Evolutionary conservation across 2,888 invertebrate species (phyloP).

Genomic region (Pimpla rufipes): DNA sequence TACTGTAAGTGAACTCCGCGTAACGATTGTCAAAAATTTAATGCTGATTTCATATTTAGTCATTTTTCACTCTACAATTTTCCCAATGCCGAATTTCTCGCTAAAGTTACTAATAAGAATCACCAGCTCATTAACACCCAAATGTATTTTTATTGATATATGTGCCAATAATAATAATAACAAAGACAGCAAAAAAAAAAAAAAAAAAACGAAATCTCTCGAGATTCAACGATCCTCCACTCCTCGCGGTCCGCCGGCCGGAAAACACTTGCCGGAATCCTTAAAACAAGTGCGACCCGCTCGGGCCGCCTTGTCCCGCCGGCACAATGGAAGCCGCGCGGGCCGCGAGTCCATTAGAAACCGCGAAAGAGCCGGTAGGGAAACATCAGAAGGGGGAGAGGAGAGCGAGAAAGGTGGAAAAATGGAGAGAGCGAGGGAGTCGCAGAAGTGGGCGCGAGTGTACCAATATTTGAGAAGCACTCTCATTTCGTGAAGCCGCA

Average conservation of each 20-base stretch:
- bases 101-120: too few relatives aligned
- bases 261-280: neutral
- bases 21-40: too few relatives aligned
- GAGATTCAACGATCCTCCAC: neutral
- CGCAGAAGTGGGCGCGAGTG: conserved; percentile 40
- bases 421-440: conserved; percentile 27
- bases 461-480: conserved; percentile 79
- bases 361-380: conserved; percentile 18
- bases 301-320: too few relatives aligned
- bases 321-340: neutral
- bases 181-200: neutral
- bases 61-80: too few relatives aligned
- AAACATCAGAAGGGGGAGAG: conserved; percentile 58
- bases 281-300: conserved; percentile 8
- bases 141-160: neutral
- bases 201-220: neutral
- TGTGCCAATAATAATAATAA: neutral
- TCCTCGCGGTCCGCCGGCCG: neutral
- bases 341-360: conserved; percentile 10
- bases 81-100: too few relatives aligned
- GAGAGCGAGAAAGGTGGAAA: conserved; percentile 46
- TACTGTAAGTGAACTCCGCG: too few relatives aligned
- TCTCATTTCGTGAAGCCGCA: conserved; percentile 70
- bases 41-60: too few relatives aligned
- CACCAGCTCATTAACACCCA: too few relatives aligned